Conservation (phyloP, 2,888 invertebrate species). For the Scrobipalpa costella region DNA sequence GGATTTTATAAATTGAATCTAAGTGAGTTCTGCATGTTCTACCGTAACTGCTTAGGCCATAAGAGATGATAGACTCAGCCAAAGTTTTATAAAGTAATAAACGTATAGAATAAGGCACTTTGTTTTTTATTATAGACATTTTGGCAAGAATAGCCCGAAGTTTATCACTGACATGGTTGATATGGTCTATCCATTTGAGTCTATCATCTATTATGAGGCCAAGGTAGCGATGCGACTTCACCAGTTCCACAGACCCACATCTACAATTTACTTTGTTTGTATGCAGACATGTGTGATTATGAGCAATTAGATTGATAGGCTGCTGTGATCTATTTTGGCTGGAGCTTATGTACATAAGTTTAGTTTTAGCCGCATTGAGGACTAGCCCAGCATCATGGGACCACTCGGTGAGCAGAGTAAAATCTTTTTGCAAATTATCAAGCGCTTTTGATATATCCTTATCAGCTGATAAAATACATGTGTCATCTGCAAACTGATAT, state of each 20-base stretch:
- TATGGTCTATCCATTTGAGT: background rate
- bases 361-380: background rate
- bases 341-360: background rate
- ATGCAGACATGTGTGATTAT: background rate
- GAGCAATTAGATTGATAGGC: background rate
- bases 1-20: no score
- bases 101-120: background rate
- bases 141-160: background rate
- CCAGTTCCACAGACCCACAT: background rate
- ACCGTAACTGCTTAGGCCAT: background rate
- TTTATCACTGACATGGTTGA: no score
- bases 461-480: no score
- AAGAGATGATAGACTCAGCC: background rate
- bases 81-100: background rate
- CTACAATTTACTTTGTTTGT: background rate
- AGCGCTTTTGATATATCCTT: no score
- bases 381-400: background rate
- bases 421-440: no score
- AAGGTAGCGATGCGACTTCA: background rate
- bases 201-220: background rate
- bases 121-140: background rate
- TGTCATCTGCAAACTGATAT: no score
- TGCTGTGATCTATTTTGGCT: background rate
- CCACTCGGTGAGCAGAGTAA: no score
- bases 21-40: background rate